phyloP scores from a whole-genome alignment of 2,797 vertebrate genomes.

The Pterois miles region DNA sequence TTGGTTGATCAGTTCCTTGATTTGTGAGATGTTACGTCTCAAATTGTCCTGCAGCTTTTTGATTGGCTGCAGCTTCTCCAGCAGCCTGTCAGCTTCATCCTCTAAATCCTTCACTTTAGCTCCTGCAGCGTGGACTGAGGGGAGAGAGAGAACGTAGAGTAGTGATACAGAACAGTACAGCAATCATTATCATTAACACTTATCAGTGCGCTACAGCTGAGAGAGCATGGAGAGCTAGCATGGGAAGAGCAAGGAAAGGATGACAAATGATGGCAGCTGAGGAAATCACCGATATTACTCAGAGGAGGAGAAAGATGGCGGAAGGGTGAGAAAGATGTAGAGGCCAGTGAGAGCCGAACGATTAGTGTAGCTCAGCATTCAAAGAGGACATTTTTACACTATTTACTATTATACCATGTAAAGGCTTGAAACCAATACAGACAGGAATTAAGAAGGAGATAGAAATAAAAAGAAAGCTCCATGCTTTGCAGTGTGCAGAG shows the following conservation, averaged over 20 bases:
- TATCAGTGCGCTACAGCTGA: conserved; percentile 16
- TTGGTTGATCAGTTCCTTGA: conserved; percentile 98
- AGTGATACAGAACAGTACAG: background rate
- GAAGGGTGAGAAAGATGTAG: conserved; percentile 13
- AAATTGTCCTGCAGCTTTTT: conserved; percentile 95
- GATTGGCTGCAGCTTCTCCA: conserved; percentile 96
- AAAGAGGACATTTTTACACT: conserved; percentile 25
- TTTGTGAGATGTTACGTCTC: conserved; percentile 97
- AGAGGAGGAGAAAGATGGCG: conserved; percentile 14
- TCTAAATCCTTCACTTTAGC: conserved; percentile 93
- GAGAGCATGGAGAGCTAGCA: conserved; percentile 16
- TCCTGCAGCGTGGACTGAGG: conserved; percentile 92
- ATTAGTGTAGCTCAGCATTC: conserved; percentile 68
- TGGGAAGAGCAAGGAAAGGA: conserved; percentile 13
- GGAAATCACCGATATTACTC: conserved; percentile 31
- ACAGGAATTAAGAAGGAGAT: conserved; percentile 1
- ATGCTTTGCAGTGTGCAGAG: conserved; percentile 57
- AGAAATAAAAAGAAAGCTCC: conserved; percentile 14
- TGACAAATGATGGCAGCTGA: conserved; percentile 30
- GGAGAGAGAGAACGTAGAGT: conserved; percentile 28
- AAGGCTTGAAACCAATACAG: conserved; percentile 29
- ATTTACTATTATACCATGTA: conserved; percentile 6
- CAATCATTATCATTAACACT: background rate
- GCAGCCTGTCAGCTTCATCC: conserved; percentile 91
- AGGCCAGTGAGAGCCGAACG: conserved; percentile 43